Conservation (phyloP, 2,797 vertebrate species). For the Decapterus maruadsi region DNA sequence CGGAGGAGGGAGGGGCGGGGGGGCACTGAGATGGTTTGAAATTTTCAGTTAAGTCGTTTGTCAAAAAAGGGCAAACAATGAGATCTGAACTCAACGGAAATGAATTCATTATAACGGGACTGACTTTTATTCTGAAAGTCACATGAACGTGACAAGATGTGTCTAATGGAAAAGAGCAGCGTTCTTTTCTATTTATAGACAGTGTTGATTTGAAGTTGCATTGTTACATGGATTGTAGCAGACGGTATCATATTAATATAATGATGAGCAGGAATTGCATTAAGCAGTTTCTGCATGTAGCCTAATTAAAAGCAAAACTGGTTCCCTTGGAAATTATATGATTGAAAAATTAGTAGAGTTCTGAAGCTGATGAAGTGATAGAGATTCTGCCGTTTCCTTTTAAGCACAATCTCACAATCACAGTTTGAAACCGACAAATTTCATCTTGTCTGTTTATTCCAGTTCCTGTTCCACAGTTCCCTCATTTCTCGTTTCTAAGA, state of each 20-base stretch:
- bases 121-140: background rate
- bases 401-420: background rate
- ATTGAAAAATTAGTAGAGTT: conserved; percentile 3
- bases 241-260: no score
- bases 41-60: conserved; percentile 59
- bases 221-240: no score
- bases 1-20: background rate
- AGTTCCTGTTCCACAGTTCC: background rate
- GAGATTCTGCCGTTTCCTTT: background rate
- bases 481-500: background rate
- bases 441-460: background rate
- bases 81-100: conserved; percentile 1
- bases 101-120: background rate
- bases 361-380: background rate
- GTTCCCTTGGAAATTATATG: conserved; percentile 10
- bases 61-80: conserved; percentile 18
- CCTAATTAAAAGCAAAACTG: conserved; percentile 22
- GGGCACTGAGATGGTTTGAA: conserved; percentile 25
- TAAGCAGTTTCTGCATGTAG: conserved; percentile 18
- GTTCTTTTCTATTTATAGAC: no score
- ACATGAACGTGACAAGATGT: background rate
- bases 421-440: background rate
- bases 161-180: background rate
- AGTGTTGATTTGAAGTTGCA: no score
- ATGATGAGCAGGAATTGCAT: conserved; percentile 19